Evolutionary conservation across 1,140 invertebrate genomes (phyloP).

Genomic region (Ceratina japonica): DNA sequence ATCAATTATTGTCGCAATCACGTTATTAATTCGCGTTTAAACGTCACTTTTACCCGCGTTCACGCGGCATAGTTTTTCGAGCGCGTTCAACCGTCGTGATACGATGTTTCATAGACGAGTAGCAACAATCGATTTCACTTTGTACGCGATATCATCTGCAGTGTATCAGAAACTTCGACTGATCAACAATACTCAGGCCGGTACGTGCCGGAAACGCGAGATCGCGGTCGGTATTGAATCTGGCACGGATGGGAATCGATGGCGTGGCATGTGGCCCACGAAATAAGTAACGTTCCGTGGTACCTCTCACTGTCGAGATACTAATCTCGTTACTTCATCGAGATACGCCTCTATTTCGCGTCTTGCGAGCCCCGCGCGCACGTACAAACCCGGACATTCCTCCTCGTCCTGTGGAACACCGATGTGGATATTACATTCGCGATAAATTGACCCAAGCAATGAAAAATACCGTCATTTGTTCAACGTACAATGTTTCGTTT

Average conservation of each 20-base stretch:
- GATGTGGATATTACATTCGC: constrained; percentile 23
- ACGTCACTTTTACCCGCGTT: too few species aligned
- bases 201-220: constrained; percentile 56
- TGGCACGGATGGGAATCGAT: background rate
- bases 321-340: constrained; percentile 57
- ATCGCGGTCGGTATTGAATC: constrained; percentile 51
- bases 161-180: constrained; percentile 47
- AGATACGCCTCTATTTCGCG: constrained; percentile 40
- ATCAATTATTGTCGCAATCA: too few species aligned
- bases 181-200: constrained; percentile 57
- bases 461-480: too few species aligned
- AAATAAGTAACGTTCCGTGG: constrained; percentile 57
- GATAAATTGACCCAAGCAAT: background rate
- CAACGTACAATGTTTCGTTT: background rate
- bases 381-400: background rate
- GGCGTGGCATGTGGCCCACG: constrained; percentile 32
- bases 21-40: too few species aligned
- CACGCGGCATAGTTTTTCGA: background rate
- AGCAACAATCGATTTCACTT: constrained; percentile 55
- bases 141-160: constrained; percentile 52
- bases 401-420: constrained; percentile 25
- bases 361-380: constrained; percentile 25
- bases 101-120: constrained; percentile 30
- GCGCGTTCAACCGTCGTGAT: background rate
- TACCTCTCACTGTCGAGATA: constrained; percentile 33